Conservation (phyloP, 2,797 vertebrate species). For the Mormyrops attenuatus region DNA sequence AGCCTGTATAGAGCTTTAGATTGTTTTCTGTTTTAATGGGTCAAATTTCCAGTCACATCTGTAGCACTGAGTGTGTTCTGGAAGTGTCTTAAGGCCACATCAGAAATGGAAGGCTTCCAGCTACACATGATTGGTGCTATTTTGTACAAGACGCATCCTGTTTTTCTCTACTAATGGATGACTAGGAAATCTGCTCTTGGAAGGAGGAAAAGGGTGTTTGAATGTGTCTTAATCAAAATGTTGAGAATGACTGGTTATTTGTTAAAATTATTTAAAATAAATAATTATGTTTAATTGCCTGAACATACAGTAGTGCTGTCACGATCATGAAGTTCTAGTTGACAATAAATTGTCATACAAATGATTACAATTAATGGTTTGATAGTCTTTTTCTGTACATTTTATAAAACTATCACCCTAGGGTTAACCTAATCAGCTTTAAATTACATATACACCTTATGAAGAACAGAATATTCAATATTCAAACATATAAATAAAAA, state of each 20-base stretch:
- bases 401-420: too few relatives aligned
- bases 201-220: not conserved
- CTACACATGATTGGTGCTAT: not conserved
- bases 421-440: too few relatives aligned
- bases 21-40: not conserved
- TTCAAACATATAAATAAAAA: too few relatives aligned
- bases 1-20: not conserved
- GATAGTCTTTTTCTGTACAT: too few relatives aligned
- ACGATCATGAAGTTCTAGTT: too few relatives aligned
- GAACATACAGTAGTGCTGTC: too few relatives aligned
- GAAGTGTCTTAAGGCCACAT: not conserved
- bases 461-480: too few relatives aligned
- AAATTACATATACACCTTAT: too few relatives aligned
- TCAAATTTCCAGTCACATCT: not conserved
- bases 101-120: not conserved
- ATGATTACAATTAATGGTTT: too few relatives aligned
- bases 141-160: constrained; percentile 1
- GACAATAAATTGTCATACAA: too few relatives aligned
- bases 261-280: not conserved
- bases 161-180: not conserved
- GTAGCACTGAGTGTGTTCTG: not conserved
- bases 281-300: not conserved
- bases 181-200: not conserved
- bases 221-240: not conserved
- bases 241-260: not conserved